These are phyloP conservation scores for Drosophila maculinotata DNA, from an alignment of 2,888 invertebrate genomes.

Conservation along the genomic window DNA sequence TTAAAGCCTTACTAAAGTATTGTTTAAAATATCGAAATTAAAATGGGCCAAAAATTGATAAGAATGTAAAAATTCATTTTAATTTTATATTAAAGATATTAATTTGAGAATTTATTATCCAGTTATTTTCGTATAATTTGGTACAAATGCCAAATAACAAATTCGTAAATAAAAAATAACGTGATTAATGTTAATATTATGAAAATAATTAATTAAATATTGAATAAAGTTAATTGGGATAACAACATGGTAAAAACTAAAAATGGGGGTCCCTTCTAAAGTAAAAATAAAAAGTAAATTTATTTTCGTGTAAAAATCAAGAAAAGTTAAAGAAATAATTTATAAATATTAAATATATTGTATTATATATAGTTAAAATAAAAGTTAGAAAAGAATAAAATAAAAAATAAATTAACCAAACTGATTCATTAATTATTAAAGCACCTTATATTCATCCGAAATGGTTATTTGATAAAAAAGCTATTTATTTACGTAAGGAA, in stretches of 20 bases:
- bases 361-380: too few relatives aligned
- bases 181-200: slow-evolving; percentile 86
- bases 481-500: slow-evolving; percentile 87
- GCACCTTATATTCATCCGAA: slow-evolving; percentile 87
- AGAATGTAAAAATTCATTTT: too few relatives aligned
- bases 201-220: slow-evolving; percentile 85
- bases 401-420: slow-evolving; percentile 86
- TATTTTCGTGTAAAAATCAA: slow-evolving; percentile 78
- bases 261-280: slow-evolving; percentile 87
- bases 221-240: slow-evolving; percentile 86
- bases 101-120: too few relatives aligned
- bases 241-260: slow-evolving; percentile 87
- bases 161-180: too few relatives aligned
- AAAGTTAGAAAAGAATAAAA: slow-evolving; percentile 85
- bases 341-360: too few relatives aligned
- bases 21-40: too few relatives aligned
- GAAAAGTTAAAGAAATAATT: slow-evolving; percentile 85
- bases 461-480: slow-evolving; percentile 88
- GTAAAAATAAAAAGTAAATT: slow-evolving; percentile 86
- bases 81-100: too few relatives aligned
- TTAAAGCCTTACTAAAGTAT: too few relatives aligned
- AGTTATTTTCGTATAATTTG: too few relatives aligned
- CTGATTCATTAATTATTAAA: slow-evolving; percentile 85
- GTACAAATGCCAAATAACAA: too few relatives aligned
- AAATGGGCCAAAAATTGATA: too few relatives aligned